Evolutionary conservation across 1,140 invertebrate genomes (phyloP).

Genomic region (Aculops lycopersici): DNA sequence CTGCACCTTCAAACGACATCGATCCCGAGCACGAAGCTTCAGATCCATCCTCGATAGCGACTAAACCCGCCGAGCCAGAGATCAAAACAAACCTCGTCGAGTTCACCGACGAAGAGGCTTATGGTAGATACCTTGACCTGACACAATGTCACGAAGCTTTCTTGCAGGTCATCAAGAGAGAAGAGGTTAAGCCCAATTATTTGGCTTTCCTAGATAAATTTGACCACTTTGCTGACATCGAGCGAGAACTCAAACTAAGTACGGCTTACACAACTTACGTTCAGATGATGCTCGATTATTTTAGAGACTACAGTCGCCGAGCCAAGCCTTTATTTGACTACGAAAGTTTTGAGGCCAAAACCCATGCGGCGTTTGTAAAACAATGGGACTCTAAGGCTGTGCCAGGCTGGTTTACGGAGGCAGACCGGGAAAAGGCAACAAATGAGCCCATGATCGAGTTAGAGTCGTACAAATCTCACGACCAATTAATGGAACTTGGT

Average conservation of each 20-base stretch:
- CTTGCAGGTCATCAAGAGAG: slow-evolving; percentile 81
- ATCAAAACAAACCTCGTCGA: slow-evolving; percentile 35
- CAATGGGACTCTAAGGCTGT: slow-evolving; percentile 64
- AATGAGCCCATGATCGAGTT: slow-evolving; percentile 37
- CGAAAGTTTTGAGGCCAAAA: slow-evolving; percentile 20
- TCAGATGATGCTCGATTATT: slow-evolving; percentile 46
- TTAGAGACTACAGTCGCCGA: slow-evolving; percentile 45
- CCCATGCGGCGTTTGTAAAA: slow-evolving; percentile 44
- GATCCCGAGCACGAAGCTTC: not conserved
- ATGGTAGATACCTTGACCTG: slow-evolving; percentile 93
- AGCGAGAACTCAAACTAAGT: slow-evolving; percentile 57
- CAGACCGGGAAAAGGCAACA: not conserved
- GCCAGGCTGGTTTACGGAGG: slow-evolving; percentile 56
- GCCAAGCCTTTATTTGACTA: slow-evolving; percentile 72
- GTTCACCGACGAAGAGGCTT: slow-evolving; percentile 98
- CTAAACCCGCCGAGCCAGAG: not conserved
- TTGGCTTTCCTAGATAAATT: slow-evolving; percentile 35
- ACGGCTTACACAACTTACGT: slow-evolving; percentile 61
- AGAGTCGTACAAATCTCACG: slow-evolving; percentile 73
- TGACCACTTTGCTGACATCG: slow-evolving; percentile 80
- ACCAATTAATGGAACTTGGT: slow-evolving; percentile 79
- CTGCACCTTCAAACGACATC: no score
- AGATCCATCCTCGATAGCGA: not conserved
- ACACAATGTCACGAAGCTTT: slow-evolving; percentile 85
- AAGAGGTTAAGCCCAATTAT: slow-evolving; percentile 22